A percentile compares a stretch with the other conserved stretches of the same genome.
phyloP scores from a whole-genome alignment of 2,888 invertebrate genomes.

The Eucriotettix oculatus region DNA sequence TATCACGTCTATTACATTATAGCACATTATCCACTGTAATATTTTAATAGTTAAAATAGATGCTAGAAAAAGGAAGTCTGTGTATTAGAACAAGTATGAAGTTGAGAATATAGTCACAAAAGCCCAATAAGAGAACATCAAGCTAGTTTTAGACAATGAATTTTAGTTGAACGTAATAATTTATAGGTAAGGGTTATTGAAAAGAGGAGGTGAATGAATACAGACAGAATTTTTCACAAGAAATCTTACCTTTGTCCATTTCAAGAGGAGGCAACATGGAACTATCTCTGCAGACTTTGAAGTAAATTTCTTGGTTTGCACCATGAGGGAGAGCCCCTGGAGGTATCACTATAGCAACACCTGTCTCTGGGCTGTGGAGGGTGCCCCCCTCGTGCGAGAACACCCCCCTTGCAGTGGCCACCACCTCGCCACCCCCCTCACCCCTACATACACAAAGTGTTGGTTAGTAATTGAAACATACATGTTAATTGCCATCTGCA shows the following conservation, averaged over 20 bases:
- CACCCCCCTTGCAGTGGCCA: constrained; percentile 30
- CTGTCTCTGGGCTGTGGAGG: constrained; percentile 74
- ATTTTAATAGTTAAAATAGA: too few species aligned
- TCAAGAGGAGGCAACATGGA: constrained; percentile 59
- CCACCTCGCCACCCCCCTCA: constrained; percentile 15
- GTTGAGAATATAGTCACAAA: too few species aligned
- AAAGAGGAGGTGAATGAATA: too few species aligned
- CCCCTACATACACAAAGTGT: constrained; percentile 5
- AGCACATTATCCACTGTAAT: too few species aligned
- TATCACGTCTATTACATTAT: too few species aligned
- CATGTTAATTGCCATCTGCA: background rate
- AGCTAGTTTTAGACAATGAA: too few species aligned
- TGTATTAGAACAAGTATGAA: too few species aligned
- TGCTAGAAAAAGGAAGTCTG: too few species aligned
- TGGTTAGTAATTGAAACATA: background rate
- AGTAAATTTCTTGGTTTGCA: constrained; percentile 79
- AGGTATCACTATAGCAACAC: constrained; percentile 78
- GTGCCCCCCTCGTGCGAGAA: constrained; percentile 68
- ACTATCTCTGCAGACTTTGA: constrained; percentile 53
- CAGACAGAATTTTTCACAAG: background rate
- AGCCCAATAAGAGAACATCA: too few species aligned
- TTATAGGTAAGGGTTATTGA: too few species aligned
- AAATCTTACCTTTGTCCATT: constrained; percentile 65
- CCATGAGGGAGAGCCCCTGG: constrained; percentile 72
- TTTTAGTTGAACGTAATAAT: too few species aligned